Conservation (phyloP, 2,113 vertebrate genomes). For the Etheostoma cragini region DNA sequence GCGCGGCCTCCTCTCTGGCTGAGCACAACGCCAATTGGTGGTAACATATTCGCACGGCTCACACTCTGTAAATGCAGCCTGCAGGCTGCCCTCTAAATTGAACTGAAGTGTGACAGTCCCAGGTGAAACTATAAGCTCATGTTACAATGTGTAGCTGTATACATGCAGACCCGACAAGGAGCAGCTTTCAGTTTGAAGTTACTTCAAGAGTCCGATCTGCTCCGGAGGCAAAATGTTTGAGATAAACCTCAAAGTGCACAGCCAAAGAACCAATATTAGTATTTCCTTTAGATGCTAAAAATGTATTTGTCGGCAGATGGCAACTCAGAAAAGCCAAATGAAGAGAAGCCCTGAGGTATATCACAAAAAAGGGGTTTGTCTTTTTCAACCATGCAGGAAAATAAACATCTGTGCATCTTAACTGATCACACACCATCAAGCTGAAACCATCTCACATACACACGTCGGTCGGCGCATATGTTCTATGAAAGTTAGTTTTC, state of each 20-base stretch:
- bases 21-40: constrained; percentile 27
- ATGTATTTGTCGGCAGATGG: constrained; percentile 38
- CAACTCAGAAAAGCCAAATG: background rate
- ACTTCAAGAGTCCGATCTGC: constrained; percentile 10
- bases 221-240: background rate
- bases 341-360: constrained; percentile 6
- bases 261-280: background rate
- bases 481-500: background rate
- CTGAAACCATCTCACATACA: background rate
- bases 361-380: background rate
- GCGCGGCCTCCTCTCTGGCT: constrained; percentile 13
- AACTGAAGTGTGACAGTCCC: constrained; percentile 20
- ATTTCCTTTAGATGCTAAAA: constrained; percentile 7
- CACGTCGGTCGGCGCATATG: too few relatives aligned
- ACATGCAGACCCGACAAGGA: background rate
- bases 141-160: background rate
- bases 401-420: constrained; percentile 39
- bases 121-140: constrained; percentile 24
- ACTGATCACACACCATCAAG: background rate
- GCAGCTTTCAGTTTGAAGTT: background rate
- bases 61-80: constrained; percentile 49
- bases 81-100: background rate
- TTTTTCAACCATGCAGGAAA: background rate
- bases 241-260: background rate
- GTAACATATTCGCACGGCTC: constrained; percentile 47